phyloP scores from a whole-genome alignment of 1,140 invertebrate genomes.

The Daktulosphaira vitifoliae region DNA sequence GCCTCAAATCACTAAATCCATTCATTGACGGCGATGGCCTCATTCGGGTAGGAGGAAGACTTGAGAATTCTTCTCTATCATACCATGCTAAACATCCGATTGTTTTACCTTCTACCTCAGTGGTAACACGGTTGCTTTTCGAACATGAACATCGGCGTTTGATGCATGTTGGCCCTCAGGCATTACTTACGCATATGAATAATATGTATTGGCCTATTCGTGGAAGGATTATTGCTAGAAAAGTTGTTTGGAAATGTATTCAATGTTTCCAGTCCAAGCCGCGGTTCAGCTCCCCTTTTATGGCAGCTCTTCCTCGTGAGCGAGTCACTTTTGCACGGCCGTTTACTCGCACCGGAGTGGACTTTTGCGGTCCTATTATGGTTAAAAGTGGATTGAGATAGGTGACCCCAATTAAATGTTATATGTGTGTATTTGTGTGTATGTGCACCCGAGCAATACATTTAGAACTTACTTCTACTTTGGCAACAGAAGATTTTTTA shows the following conservation, averaged over 20 bases:
- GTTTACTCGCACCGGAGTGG: slow-evolving; percentile 43
- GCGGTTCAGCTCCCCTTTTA: slow-evolving; percentile 33
- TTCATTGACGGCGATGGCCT: not conserved
- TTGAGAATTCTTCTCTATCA: not conserved
- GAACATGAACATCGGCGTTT: not conserved
- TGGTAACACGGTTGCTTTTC: not conserved
- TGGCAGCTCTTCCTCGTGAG: slow-evolving; percentile 41
- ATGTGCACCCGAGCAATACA: too few species aligned
- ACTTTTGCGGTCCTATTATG: slow-evolving; percentile 44
- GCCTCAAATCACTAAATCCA: not conserved
- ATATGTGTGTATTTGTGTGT: too few species aligned
- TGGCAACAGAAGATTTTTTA: slow-evolving; percentile 43
- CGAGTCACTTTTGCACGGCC: slow-evolving; percentile 38
- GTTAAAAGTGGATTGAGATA: not conserved
- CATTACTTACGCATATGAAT: not conserved
- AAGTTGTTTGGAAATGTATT: slow-evolving; percentile 7
- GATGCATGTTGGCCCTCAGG: slow-evolving; percentile 1
- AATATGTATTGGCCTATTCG: slow-evolving; percentile 9
- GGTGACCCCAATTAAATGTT: not conserved
- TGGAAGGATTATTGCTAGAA: not conserved
- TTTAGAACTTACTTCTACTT: slow-evolving; percentile 43
- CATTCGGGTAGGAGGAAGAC: slow-evolving; percentile 2
- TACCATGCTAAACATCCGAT: not conserved
- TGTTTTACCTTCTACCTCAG: not conserved
- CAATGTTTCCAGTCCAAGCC: not conserved